phyloP scores from a whole-genome alignment of 2,797 vertebrate species.

The Lates japonicus region DNA sequence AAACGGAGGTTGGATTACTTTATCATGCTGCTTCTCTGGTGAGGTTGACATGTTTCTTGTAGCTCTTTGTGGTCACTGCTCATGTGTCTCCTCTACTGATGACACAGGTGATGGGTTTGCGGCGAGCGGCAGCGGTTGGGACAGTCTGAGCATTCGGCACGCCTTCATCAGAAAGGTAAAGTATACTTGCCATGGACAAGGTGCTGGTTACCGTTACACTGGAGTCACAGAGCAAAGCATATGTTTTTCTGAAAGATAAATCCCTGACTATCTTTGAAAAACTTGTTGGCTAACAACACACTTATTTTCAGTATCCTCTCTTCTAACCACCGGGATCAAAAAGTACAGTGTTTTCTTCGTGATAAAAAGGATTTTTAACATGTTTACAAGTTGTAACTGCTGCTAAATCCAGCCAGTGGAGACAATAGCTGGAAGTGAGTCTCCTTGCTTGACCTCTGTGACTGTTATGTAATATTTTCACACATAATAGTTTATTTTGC shows the following conservation, averaged over 20 bases:
- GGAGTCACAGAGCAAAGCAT: not conserved
- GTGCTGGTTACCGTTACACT: too few species aligned
- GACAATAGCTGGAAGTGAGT: not conserved
- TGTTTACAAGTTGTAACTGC: not conserved
- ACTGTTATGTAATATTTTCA: not conserved
- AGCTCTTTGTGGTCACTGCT: conserved; percentile 8
- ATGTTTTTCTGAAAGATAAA: not conserved
- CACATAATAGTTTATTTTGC: not conserved
- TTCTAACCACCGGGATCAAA: not conserved
- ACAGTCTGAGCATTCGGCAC: conserved; percentile 89
- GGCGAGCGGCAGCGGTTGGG: conserved; percentile 83
- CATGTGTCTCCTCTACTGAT: conserved; percentile 10
- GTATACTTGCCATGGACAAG: not conserved
- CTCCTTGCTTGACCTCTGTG: not conserved
- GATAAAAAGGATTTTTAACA: not conserved
- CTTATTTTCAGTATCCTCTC: not conserved
- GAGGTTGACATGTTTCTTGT: not conserved
- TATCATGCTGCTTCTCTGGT: not conserved
- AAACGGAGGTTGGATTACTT: not conserved
- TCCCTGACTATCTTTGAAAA: not conserved
- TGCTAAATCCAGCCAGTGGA: not conserved
- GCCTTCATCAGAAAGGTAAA: conserved; percentile 93
- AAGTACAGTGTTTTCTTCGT: too few species aligned
- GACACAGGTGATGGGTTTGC: conserved; percentile 83
- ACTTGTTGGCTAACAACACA: not conserved